Evolutionary conservation across 2,888 invertebrate genomes (phyloP), one percentile per base, ranked within the genome.

Genomic region (Lithosia quadra): DNA sequence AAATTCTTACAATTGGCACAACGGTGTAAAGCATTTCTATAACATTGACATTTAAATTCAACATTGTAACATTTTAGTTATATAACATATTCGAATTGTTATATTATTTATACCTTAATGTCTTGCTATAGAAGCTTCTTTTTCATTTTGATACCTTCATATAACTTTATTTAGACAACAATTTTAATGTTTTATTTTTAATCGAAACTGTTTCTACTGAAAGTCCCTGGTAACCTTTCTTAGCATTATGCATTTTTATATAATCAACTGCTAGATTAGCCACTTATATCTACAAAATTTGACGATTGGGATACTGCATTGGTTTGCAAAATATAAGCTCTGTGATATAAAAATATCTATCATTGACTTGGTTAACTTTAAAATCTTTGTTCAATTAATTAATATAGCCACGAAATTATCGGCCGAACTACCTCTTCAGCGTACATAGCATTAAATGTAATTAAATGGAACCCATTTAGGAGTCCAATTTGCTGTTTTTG

Each of bases 1-100:
- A 56, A 56, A 56, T 56, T 56, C 15, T 56, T 56, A 21, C 11
- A 53, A 56, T 64, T 64, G 63, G 63, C 63, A 57, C 63, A 64
- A 36, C 36, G 36, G 63, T 64, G 63, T 49, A 24, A 49, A 62
- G 61, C 49, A 4, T 49, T 24, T 15, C 18, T 58, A 33, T 10
- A 58, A 49, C 9, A 43, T 7, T 43, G 1, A 18, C 18, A n/a
- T 8, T 49, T 49, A 9, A 49, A 15, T 7, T 34, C 8, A 34
- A 34, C 4, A 43, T 43, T 49, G 8, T n/a, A 49, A n/a, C 7
- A 3, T 9, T 9, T 49, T 49, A 49, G 49, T 18, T 18, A n/a
- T n/a, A n/a, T n/a, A 43, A 18, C 18, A 43, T 18, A 18, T 43
- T 43, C 7, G 18, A 43, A 43, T 15, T 49, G 9, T 49, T 1